A percentile compares a stretch with the other conserved stretches of the same genome.
Evolutionary conservation across 2,888 invertebrate species (phyloP).

Genomic region (Lithosia quadra): DNA sequence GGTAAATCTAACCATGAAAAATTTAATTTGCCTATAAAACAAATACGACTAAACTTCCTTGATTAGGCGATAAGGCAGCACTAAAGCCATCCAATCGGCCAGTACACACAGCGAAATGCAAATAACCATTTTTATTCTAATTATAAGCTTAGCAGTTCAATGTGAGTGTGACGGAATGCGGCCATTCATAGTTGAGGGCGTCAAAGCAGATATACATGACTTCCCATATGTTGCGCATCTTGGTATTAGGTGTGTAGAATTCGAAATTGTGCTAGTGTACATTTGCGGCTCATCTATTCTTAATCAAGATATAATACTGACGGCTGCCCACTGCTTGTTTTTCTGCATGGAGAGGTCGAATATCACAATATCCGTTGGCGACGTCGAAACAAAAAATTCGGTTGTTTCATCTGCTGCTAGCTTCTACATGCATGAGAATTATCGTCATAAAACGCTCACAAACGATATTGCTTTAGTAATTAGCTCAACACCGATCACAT

Average conservation of each 20-base stretch:
- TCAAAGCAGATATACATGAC: conserved; percentile 11
- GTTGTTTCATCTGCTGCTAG: conserved; percentile 7
- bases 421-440: conserved; percentile 49
- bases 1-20: conserved; percentile 6
- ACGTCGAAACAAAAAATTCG: conserved; percentile 12
- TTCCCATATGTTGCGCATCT: conserved; percentile 37
- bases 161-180: conserved; percentile 27
- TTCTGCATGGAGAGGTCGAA: not conserved
- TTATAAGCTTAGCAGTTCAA: conserved; percentile 4
- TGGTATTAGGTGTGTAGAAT: conserved; percentile 18
- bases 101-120: conserved; percentile 14
- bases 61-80: conserved; percentile 26
- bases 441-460: conserved; percentile 19
- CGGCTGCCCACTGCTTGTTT: conserved; percentile 43
- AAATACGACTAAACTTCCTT: conserved; percentile 26
- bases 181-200: conserved; percentile 46
- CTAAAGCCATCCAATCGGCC: not conserved
- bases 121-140: conserved; percentile 2
- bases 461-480: conserved; percentile 52
- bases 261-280: conserved; percentile 25
- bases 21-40: conserved; percentile 6
- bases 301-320: conserved; percentile 38
- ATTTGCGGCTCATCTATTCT: conserved; percentile 45
- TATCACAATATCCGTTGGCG: conserved; percentile 20
- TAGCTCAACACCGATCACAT: conserved; percentile 23